A percentile compares a stretch with the other conserved stretches of the same genome.
phyloP scores from a whole-genome alignment of 2,888 invertebrate species.

The Zonitis immaculata region DNA sequence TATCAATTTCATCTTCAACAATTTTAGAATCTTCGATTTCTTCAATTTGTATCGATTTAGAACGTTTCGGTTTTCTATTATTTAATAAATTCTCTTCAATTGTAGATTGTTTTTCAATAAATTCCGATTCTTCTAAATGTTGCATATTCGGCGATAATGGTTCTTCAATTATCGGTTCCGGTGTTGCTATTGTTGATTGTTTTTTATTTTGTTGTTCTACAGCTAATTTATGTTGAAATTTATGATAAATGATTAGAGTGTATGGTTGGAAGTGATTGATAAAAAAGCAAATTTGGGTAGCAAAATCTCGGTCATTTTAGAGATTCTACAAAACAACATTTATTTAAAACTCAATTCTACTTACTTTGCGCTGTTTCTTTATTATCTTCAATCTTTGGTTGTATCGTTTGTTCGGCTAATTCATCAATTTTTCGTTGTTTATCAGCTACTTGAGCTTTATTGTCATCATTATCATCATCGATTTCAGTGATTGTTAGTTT shows the following conservation, averaged over 20 bases:
- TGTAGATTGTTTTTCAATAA: conserved; percentile 18
- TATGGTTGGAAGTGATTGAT: no score
- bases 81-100: conserved; percentile 23
- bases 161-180: conserved; percentile 37
- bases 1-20: conserved; percentile 33
- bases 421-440: conserved; percentile 31
- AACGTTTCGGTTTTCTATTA: conserved; percentile 30
- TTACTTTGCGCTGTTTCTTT: conserved; percentile 32
- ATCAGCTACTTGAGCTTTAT: conserved; percentile 26
- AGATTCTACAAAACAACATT: no score
- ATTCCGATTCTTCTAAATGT: conserved; percentile 28
- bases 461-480: conserved; percentile 46
- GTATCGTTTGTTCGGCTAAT: conserved; percentile 34
- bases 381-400: conserved; percentile 38
- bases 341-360: conserved; percentile 3
- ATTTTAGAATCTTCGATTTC: conserved; percentile 34
- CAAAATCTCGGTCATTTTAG: conserved; percentile 13
- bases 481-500: conserved; percentile 52
- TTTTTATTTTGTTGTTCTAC: conserved; percentile 32
- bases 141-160: conserved; percentile 30
- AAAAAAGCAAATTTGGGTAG: no score
- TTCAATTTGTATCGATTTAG: conserved; percentile 35
- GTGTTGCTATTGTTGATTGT: conserved; percentile 19
- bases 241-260: conserved; percentile 1
- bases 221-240: conserved; percentile 15